Base-by-base conservation (phyloP, 2,113 vertebrate genomes). In the Phaethon lepturus region DNA sequence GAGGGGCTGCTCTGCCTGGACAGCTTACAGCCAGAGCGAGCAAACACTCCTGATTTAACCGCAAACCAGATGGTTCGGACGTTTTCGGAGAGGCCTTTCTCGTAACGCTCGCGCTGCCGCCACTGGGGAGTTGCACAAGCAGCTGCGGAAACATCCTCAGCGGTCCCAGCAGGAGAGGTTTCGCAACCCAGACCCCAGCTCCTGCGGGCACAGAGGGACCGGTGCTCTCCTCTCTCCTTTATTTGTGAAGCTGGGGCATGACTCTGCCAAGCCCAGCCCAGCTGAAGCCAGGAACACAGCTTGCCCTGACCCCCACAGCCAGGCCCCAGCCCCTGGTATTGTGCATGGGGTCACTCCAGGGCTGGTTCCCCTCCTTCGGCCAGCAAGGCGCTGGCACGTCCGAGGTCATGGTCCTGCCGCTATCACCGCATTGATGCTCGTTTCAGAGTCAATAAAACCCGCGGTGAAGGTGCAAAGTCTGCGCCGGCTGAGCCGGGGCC, bases 121-220 rank as follows among this genome's bases (percentile, higher is more conserved):
- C 20, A 2, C 3, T 1, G 0, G 18, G 5, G 28, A 25, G 6
- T 52, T 81, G 63, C 88, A 53, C 68, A 60, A 73, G 64, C n/a
- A 31, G 49, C 59, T 91, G 78, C 3, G 6, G 40, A 72, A 82
- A 29, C 2, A 7, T 45, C 71, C 47, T 49, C 58, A 6, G 35
- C 4, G 2, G 35, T 22, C 13, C 52, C 3, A 0, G 20, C 3
- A 4, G 26, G 25, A 20, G 14, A 29, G 9, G 35, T 83, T 91
- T 86, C 1, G 0, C 67, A 83, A 18, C 22, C 6, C 2, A 0
- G 3, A 8, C 5, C 29, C 18, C 0, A 1, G 3, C 14, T 59
- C 40, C 28, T 0, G 0, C 2, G 0, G 25, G 42, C 55, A 40
- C 1, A 0, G 20, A 28, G 8, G 42, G 8, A 33, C 13, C 0